These are phyloP conservation scores for Eupelmus urozonus DNA, from an alignment of 2,888 invertebrate species.

Conservation along the genomic window DNA sequence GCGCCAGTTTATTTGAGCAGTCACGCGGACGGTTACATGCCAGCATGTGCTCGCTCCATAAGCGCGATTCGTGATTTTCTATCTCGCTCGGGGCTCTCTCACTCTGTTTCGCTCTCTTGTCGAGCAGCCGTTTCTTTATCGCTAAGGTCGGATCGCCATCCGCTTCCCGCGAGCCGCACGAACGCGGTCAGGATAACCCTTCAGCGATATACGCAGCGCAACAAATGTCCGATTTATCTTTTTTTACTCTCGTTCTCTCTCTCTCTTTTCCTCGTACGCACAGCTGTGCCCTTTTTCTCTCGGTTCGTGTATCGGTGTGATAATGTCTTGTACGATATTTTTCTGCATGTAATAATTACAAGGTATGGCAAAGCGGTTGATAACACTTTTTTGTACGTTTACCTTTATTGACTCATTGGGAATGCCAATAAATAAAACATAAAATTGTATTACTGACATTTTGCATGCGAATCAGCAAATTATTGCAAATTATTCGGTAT, in stretches of 20 bases:
- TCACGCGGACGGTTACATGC: not conserved
- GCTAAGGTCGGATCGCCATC: conserved; percentile 60
- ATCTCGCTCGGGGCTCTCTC: conserved; percentile 24
- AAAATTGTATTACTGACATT: no score
- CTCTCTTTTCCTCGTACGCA: not conserved
- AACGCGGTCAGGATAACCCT: conserved; percentile 49
- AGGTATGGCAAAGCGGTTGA: no score
- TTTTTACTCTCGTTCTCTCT: not conserved
- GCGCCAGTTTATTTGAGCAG: conserved; percentile 27
- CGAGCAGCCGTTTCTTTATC: conserved; percentile 61
- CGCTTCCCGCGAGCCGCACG: conserved; percentile 58
- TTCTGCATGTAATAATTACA: no score
- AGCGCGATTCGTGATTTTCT: conserved; percentile 42
- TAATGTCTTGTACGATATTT: not conserved
- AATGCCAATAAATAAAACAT: no score
- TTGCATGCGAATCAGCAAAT: no score
- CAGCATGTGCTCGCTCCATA: not conserved
- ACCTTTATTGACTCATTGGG: no score
- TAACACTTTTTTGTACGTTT: no score
- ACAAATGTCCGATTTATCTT: conserved; percentile 54
- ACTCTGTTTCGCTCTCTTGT: conserved; percentile 26
- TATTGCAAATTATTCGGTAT: no score
- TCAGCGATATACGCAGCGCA: conserved; percentile 49
- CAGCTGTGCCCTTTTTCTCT: not conserved
- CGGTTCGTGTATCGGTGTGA: not conserved